Base-by-base conservation (phyloP, 2,888 invertebrate genomes). In the Beris morrisii region DNA sequence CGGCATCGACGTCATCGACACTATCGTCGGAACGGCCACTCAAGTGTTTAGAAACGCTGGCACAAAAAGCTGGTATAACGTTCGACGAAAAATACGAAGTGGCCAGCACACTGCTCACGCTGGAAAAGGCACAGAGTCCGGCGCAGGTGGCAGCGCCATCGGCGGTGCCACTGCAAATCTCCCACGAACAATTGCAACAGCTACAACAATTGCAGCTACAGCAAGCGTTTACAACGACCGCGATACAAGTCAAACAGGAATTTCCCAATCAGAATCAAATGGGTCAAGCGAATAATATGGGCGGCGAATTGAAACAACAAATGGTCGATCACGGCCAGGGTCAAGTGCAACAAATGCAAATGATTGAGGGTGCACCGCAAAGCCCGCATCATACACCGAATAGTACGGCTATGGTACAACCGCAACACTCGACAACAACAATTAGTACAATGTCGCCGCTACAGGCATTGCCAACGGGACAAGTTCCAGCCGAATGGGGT, bases 381-480 rank as follows among this genome's bases (percentile, higher is more conserved):
- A 83, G 82, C 71, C 83, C 83, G 2, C 83, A 82, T 68, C 81
- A 82, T 69, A 75, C 81, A 48, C 81, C 81, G 6, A 78, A 71
- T 30, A 76, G 74, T 44, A 69, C 74, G 4, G 69, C 76, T 52
- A 72, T 76, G 45, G 68, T 70, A 11, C 82, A 82, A 69, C 81
- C 82, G 66, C 84, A 83, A 70, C 78, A 83, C 1, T 79, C 80
- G 58, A 86, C 86, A 71, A 87, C 83, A 1, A 86, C 87, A 2
- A 87, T 91, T 66, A 87, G 90, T 3, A 88, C 89, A 5, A 90
- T 91, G 90, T 89, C 91, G 4, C 88, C 91, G 0, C 81, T 91
- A 74, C 91, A 91, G 70, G 85, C 87, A 71, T 81, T 86, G 9
- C 85, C 86, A 7, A 83, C 84, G 0, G 84, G 83, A 0, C 85